phyloP scores from a whole-genome alignment of 92 coral and sea anemone genomes.

The Meandrina meandrites region DNA sequence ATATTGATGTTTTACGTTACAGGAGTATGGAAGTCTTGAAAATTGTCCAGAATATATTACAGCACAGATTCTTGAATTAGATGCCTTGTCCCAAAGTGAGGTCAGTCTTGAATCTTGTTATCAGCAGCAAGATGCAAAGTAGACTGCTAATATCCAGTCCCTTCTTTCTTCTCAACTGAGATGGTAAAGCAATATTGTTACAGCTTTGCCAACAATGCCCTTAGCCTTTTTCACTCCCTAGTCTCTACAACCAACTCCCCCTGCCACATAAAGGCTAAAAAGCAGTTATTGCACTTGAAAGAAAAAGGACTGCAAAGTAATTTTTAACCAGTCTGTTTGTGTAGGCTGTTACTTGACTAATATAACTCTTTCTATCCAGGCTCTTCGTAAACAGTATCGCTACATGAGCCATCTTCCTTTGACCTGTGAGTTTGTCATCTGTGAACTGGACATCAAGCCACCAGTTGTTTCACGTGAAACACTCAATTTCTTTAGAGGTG shows the following conservation, averaged over 20 bases:
- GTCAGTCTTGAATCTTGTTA: slow-evolving; percentile 21
- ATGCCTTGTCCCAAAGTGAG: slow-evolving; percentile 86
- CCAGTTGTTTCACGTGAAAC: slow-evolving; percentile 78
- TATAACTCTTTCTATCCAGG: slow-evolving; percentile 47
- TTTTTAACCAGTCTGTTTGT: neutral
- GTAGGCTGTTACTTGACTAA: neutral
- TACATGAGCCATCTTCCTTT: slow-evolving; percentile 88
- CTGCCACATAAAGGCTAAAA: neutral
- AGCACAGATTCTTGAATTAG: slow-evolving; percentile 83
- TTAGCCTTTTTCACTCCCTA: neutral
- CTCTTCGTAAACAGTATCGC: slow-evolving; percentile 83
- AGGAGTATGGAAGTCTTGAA: slow-evolving; percentile 97
- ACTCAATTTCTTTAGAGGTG: slow-evolving; percentile 88
- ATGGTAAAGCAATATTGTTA: too few species aligned
- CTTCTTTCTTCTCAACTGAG: neutral
- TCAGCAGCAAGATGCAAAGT: neutral
- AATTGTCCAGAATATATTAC: slow-evolving; percentile 78
- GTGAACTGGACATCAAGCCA: slow-evolving; percentile 88
- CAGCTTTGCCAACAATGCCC: neutral
- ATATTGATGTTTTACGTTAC: slow-evolving; percentile 16
- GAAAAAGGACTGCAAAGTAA: neutral
- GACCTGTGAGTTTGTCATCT: slow-evolving; percentile 93
- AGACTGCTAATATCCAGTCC: neutral
- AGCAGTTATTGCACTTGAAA: neutral
- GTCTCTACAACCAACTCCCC: neutral